These are phyloP conservation scores for Buteo buteo DNA, from an alignment of 2,113 vertebrate genomes.

Conservation along the genomic window DNA sequence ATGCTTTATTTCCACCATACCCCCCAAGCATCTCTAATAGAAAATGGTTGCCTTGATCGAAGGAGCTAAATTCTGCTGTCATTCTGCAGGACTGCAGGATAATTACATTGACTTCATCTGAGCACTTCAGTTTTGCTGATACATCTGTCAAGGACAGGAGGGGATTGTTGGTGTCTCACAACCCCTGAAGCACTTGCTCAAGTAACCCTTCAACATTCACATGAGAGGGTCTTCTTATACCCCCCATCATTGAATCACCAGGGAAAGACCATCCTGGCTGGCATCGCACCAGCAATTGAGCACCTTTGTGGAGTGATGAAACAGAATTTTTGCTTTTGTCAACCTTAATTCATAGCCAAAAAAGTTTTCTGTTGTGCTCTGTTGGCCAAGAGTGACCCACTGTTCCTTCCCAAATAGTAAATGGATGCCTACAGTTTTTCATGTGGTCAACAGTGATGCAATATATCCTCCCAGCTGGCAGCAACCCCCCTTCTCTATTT, in stretches of 20 bases:
- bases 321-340: background rate
- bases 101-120: background rate
- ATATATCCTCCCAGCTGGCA: background rate
- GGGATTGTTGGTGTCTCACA: background rate
- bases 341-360: background rate
- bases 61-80: conserved; percentile 3
- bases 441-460: background rate
- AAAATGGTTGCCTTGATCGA: background rate
- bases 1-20: background rate
- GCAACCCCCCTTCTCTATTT: background rate
- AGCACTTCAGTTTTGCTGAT: background rate
- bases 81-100: background rate
- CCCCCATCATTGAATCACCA: accelerated
- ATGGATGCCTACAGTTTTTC: background rate
- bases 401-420: background rate
- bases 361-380: background rate
- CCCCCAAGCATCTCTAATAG: background rate
- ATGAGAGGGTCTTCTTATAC: background rate
- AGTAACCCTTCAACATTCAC: background rate
- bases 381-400: background rate
- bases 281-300: background rate
- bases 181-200: background rate
- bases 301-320: background rate
- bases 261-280: background rate
- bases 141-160: background rate